Base-by-base conservation (phyloP, 1,140 invertebrate genomes). In the Cyphomyrmex costatus region DNA sequence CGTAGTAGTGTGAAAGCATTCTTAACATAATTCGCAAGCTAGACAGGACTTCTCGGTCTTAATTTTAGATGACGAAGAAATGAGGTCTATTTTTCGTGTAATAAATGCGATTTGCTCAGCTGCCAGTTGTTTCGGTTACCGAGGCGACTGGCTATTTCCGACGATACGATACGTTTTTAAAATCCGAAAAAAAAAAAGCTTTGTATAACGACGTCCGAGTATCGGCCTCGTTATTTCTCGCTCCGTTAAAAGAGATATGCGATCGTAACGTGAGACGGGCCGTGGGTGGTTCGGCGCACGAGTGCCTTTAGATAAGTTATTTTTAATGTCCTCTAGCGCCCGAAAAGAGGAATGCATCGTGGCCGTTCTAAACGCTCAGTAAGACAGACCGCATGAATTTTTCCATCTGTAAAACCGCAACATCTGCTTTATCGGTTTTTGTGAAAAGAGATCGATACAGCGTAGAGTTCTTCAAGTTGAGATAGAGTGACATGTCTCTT, bases 261-360 rank as follows among this genome's bases (percentile, higher is more conserved):
- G 86, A 90, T 90, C 88, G 89, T 89, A 90, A 90, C 61, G 88
- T 70, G 88, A 90, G 88, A 90, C 77, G 79, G 16, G 42, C 80
- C 89, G 89, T 90, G 88, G 88, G 86, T 90, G 89, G 85, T 85
- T 79, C 61, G 86, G 61, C 74, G 66, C 86, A 84, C 21, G 63
- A 76, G 68, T 68, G 66, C 68, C 79, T 82, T 87, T 87, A 85
- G 79, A 87, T 24, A 42, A 85, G 89, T 90, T 90, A 90, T 90
- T 90, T 90, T 90, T 90, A 90, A 90, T 90, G 89, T 78, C 74
- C 78, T 80, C 78, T 71, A 83, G n/a, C 74, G 74, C 21, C 63
- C 30, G 89, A 71, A 58, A 71, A 73, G 80, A 90, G 58, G 51
- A 86, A 68, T 68, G 30, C 60, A 36, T 53, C 73, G 87, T 85